Conservation (phyloP, 2,113 vertebrate genomes). For the Dendrocopos noguchii region DNA sequence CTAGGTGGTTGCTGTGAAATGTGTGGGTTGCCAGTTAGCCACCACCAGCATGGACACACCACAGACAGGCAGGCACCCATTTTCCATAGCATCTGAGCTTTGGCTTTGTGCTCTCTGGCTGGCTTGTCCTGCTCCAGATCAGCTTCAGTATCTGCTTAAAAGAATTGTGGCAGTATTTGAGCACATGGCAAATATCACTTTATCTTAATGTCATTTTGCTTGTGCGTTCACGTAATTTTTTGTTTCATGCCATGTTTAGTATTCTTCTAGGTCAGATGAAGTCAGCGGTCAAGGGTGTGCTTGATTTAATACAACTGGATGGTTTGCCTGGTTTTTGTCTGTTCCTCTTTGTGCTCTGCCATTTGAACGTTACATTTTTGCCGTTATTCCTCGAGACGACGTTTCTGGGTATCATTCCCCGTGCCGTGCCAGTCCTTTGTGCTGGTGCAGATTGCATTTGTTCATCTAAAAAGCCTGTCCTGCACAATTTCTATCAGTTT, state of each 20-base stretch:
- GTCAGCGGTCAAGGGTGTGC: constrained; percentile 28
- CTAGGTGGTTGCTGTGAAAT: neutral
- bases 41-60: neutral
- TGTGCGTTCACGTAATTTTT: constrained; percentile 31
- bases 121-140: neutral
- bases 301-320: constrained; percentile 77
- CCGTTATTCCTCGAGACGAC: constrained; percentile 67
- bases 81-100: neutral
- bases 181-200: neutral
- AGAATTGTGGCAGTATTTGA: neutral
- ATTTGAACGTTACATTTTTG: constrained; percentile 78
- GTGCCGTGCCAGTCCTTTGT: constrained; percentile 42
- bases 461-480: constrained; percentile 75
- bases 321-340: constrained; percentile 72
- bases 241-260: constrained; percentile 35
- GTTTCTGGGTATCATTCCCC: constrained; percentile 61
- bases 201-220: constrained; percentile 12
- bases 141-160: neutral
- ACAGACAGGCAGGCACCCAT: neutral
- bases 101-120: neutral
- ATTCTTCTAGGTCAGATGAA: constrained; percentile 68
- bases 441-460: constrained; percentile 73
- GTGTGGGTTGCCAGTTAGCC: neutral
- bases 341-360: constrained; percentile 72
- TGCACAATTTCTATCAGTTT: constrained; percentile 76